Conservation (phyloP, 2,888 invertebrate species). For the Synergus umbraculus region DNA sequence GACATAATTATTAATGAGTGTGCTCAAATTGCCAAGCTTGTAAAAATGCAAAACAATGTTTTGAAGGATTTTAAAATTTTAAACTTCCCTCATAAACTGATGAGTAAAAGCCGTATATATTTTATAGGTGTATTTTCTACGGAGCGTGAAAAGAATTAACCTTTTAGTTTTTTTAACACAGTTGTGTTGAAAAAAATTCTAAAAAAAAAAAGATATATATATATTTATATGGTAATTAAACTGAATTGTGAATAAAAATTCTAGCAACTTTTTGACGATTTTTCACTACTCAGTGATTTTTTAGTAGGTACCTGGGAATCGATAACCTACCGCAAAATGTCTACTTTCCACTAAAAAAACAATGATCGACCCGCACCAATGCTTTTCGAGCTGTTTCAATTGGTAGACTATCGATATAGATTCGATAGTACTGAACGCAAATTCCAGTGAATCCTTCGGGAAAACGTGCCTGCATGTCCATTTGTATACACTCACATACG, state of each 20-base stretch:
- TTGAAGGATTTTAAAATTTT: background rate
- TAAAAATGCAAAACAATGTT: background rate
- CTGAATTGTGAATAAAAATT: background rate
- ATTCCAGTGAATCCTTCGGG: constrained; percentile 38
- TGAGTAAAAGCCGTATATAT: background rate
- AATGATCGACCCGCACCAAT: constrained; percentile 29
- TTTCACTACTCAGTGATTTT: background rate
- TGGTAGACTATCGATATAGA: constrained; percentile 35
- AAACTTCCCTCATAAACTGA: background rate
- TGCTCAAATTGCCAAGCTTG: background rate
- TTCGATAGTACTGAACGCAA: constrained; percentile 18
- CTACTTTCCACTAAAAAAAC: constrained; percentile 6
- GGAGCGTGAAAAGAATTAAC: background rate
- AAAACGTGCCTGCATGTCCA: constrained; percentile 38
- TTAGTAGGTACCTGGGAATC: background rate
- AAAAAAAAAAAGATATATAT: background rate
- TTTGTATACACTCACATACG: constrained; percentile 23
- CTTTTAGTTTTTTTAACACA: background rate
- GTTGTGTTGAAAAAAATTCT: background rate
- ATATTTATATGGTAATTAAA: background rate
- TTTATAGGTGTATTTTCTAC: background rate
- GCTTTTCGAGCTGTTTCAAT: constrained; percentile 22
- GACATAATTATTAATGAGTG: background rate
- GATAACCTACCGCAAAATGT: constrained; percentile 1
- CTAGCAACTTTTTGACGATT: background rate